Conservation (phyloP, 2,113 vertebrate species). For the Agapornis roseicollis region DNA sequence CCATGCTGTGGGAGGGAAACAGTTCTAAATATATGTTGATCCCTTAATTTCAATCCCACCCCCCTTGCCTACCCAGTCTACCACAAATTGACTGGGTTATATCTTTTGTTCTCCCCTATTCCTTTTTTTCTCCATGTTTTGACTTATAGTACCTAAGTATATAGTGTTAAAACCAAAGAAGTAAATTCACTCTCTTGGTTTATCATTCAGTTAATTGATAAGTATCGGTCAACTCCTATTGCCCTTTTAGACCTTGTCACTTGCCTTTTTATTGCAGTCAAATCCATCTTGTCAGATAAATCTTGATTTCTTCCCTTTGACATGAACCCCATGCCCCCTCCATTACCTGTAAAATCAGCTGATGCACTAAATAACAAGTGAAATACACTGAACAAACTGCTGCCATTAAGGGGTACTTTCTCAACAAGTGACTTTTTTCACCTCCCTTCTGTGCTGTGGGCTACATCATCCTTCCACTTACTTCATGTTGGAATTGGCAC, state of each 20-base stretch:
- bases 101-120: neutral
- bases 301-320: neutral
- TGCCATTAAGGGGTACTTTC: neutral
- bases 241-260: neutral
- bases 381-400: neutral
- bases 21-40: neutral
- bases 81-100: neutral
- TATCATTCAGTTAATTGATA: neutral
- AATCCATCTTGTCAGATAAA: neutral
- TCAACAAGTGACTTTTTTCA: neutral
- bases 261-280: neutral
- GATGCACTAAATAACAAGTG: neutral
- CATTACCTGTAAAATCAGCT: neutral
- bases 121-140: neutral
- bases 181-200: neutral
- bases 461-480: neutral
- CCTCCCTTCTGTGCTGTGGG: neutral
- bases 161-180: neutral
- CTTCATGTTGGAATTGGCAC: neutral
- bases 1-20: rapidly evolving
- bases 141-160: neutral
- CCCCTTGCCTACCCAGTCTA: neutral
- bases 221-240: neutral
- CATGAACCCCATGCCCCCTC: neutral
- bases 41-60: neutral